These are phyloP conservation scores for Aythya baeri DNA, from an alignment of 2,113 vertebrate genomes.

Conservation along the genomic window DNA sequence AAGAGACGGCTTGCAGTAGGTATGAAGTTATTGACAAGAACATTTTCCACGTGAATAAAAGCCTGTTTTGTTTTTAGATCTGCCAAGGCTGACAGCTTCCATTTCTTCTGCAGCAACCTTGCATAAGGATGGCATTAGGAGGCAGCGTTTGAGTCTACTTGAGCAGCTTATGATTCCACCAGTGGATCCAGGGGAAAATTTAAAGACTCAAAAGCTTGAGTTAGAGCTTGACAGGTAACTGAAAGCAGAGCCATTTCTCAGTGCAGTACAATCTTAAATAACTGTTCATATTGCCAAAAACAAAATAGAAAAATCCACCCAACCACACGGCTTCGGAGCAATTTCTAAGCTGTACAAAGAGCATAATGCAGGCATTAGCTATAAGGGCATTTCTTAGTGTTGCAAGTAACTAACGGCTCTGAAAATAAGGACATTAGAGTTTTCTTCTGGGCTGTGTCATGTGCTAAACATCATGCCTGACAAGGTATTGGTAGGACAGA, in stretches of 20 bases:
- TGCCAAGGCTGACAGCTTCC: not conserved
- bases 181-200: not conserved
- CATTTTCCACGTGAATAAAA: not conserved
- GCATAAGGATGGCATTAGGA: not conserved
- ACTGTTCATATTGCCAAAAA: not conserved
- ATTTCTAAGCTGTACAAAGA: not conserved
- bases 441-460: not conserved
- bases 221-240: not conserved
- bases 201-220: not conserved
- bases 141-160: not conserved
- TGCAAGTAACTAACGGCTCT: not conserved
- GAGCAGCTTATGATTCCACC: not conserved
- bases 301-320: not conserved
- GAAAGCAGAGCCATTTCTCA: not conserved
- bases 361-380: rapidly evolving
- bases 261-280: not conserved
- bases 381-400: not conserved
- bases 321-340: not conserved
- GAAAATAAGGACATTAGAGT: not conserved
- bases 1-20: not conserved
- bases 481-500: not conserved
- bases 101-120: not conserved
- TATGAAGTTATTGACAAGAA: not conserved
- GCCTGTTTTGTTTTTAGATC: not conserved
- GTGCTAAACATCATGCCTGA: not conserved